These are phyloP conservation scores for Cyphomyrus plagiostoma DNA, from an alignment of 2,113 vertebrate genomes.

Conservation along the genomic window DNA sequence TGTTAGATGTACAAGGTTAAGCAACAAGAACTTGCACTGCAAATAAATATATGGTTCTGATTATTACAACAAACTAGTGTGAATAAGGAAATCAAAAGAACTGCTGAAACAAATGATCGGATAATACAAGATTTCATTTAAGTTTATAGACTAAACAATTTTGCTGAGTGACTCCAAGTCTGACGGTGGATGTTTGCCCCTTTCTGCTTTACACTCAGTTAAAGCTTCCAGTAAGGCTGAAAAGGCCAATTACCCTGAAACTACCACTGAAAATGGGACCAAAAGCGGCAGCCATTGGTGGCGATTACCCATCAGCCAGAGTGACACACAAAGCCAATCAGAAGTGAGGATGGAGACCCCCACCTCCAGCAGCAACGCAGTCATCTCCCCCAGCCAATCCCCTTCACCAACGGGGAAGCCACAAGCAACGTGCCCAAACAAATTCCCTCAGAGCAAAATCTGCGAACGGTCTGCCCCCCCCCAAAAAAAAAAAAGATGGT, in stretches of 20 bases:
- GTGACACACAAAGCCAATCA: conserved; percentile 58
- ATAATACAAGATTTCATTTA: not conserved
- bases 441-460: conserved; percentile 32
- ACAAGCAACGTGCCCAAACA: conserved; percentile 49
- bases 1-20: not conserved
- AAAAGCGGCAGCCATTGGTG: conserved; percentile 26
- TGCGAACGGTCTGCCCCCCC: conserved; percentile 4
- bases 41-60: not conserved
- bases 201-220: not conserved
- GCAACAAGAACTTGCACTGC: not conserved
- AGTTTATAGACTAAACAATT: not conserved
- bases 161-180: not conserved
- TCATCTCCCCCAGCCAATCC: conserved; percentile 46
- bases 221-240: not conserved
- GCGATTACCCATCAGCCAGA: conserved; percentile 43
- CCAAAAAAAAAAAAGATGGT: not conserved
- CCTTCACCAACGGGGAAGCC: conserved; percentile 32
- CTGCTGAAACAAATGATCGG: not conserved
- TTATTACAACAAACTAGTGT: not conserved
- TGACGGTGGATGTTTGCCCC: not conserved
- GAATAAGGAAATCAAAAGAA: not conserved
- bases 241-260: not conserved
- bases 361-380: conserved; percentile 51
- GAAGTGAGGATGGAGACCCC: conserved; percentile 49
- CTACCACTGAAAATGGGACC: not conserved